phyloP scores from a whole-genome alignment of 2,797 vertebrate genomes.

The Xerus rutilus region DNA sequence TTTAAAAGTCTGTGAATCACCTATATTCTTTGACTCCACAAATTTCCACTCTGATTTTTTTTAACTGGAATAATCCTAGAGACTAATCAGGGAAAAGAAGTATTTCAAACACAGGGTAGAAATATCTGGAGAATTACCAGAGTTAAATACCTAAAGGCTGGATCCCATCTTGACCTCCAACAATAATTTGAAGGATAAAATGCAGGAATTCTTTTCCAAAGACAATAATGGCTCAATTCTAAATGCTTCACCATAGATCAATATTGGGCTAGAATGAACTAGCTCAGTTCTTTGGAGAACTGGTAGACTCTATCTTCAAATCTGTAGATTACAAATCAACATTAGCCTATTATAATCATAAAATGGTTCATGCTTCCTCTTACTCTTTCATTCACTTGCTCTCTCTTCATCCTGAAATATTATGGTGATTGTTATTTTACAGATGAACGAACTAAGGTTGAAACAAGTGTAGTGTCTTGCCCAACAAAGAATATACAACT shows the following conservation, averaged over 20 bases:
- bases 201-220: not conserved
- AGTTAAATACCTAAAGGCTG: not conserved
- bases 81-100: not conserved
- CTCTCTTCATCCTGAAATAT: not conserved
- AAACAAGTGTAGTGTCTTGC: not conserved
- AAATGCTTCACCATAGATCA: not conserved
- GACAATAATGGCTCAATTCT: not conserved
- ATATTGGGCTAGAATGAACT: not conserved
- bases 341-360: not conserved
- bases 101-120: not conserved
- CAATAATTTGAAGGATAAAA: not conserved
- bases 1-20: slow-evolving; percentile 26
- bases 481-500: not conserved
- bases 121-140: not conserved
- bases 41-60: not conserved
- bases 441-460: not conserved
- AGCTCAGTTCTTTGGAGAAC: not conserved
- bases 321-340: slow-evolving; percentile 4
- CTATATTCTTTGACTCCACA: not conserved
- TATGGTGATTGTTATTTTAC: not conserved
- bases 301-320: not conserved
- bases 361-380: not conserved
- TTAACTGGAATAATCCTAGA: not conserved
- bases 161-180: not conserved
- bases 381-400: not conserved